Percentiles rank a stretch among this genome's conserved stretches.
Conservation (phyloP, 2,888 invertebrate species). For the Dryadula phaetusa region DNA sequence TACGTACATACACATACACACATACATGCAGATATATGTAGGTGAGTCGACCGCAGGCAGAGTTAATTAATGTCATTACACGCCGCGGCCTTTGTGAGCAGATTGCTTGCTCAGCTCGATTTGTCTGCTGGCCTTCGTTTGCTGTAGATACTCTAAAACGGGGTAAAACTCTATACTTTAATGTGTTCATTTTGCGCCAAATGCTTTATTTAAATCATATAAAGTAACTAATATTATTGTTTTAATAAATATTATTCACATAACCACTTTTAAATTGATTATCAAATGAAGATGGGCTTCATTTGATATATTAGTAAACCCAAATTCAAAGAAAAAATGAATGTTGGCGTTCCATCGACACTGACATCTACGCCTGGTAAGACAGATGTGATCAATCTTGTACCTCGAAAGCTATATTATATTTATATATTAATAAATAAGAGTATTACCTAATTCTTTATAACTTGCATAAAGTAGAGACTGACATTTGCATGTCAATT, state of each 20-base stretch:
- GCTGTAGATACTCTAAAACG: not conserved
- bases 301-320: not conserved
- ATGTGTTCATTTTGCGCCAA: not conserved
- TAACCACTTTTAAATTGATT: too few species aligned
- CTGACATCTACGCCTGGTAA: not conserved
- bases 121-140: not conserved
- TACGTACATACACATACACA: not conserved
- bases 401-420: not conserved
- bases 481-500: not conserved
- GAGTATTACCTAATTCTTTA: not conserved
- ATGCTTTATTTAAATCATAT: too few species aligned
- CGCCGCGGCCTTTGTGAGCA: slow-evolving; percentile 23
- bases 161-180: not conserved
- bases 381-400: not conserved
- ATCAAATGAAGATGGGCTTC: too few species aligned
- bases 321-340: not conserved
- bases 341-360: not conserved
- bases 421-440: not conserved
- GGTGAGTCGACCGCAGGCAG: slow-evolving; percentile 11
- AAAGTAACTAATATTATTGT: too few species aligned
- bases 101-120: slow-evolving; percentile 12
- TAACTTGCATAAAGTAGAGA: not conserved
- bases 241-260: too few species aligned
- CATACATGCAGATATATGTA: not conserved
- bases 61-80: slow-evolving; percentile 29